These are phyloP conservation scores for Dynastes grantii DNA, from an alignment of 2,888 invertebrate species.

Conservation along the genomic window DNA sequence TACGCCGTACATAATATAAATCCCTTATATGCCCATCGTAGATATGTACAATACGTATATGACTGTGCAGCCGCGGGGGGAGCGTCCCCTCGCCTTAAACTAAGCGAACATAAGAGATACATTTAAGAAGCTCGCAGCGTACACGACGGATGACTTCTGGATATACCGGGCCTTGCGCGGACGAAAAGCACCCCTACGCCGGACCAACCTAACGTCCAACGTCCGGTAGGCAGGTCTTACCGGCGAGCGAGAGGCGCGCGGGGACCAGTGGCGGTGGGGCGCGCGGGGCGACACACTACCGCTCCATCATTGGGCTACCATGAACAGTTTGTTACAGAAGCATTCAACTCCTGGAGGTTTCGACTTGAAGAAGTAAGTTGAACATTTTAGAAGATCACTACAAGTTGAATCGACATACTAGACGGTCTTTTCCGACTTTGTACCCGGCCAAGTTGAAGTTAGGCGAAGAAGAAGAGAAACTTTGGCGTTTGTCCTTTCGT, in stretches of 20 bases:
- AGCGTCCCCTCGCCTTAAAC: slow-evolving; percentile 41
- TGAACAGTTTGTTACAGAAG: slow-evolving; percentile 70
- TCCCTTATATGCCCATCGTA: too few relatives aligned
- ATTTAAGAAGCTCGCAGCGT: slow-evolving; percentile 49
- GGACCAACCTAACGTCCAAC: slow-evolving; percentile 61
- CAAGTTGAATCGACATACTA: slow-evolving; percentile 36
- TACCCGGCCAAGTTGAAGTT: neutral
- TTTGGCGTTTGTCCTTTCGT: neutral
- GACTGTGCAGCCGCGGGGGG: neutral
- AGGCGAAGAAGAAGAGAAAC: neutral
- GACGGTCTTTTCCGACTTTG: slow-evolving; percentile 12
- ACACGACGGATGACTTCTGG: slow-evolving; percentile 63
- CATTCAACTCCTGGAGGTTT: slow-evolving; percentile 62
- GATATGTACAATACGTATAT: neutral
- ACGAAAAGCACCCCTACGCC: slow-evolving; percentile 65
- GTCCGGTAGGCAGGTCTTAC: slow-evolving; percentile 66
- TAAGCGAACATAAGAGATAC: slow-evolving; percentile 51
- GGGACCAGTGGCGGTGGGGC: slow-evolving; percentile 60
- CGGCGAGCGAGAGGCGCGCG: slow-evolving; percentile 59
- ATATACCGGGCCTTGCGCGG: slow-evolving; percentile 59
- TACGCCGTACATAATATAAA: too few relatives aligned
- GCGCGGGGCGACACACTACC: slow-evolving; percentile 69
- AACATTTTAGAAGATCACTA: slow-evolving; percentile 47
- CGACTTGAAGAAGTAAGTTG: slow-evolving; percentile 59
- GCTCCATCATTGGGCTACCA: slow-evolving; percentile 71